phyloP scores from a whole-genome alignment of 2,888 invertebrate genomes.

The Spicauda simplicius region DNA sequence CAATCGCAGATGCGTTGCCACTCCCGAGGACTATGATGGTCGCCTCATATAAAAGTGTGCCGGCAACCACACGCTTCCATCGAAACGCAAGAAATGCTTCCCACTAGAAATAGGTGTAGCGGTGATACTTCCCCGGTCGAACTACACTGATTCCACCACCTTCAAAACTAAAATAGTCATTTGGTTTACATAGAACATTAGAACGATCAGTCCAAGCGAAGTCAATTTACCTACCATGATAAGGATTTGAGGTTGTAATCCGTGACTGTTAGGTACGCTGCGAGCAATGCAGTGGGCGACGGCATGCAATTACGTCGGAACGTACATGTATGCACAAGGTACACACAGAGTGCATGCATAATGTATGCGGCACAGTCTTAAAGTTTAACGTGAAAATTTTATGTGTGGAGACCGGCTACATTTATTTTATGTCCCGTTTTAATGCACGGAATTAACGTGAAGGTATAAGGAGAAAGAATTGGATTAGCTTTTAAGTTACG shows the following conservation, averaged over 20 bases:
- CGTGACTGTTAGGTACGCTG: constrained; percentile 12
- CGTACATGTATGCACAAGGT: constrained; percentile 29
- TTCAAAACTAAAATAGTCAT: too few species aligned
- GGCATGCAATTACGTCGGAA: constrained; percentile 33
- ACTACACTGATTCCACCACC: too few species aligned
- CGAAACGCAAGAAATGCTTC: too few species aligned
- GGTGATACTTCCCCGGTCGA: too few species aligned
- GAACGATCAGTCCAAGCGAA: background rate
- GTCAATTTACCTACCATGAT: background rate
- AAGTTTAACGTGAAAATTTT: constrained; percentile 36
- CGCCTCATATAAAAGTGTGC: too few species aligned
- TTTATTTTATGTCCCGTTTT: constrained; percentile 32
- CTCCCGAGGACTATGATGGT: too few species aligned
- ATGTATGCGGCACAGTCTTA: constrained; percentile 32
- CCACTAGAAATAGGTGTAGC: too few species aligned
- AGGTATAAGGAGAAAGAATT: constrained; percentile 7
- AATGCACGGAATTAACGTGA: constrained; percentile 28
- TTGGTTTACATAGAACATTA: background rate
- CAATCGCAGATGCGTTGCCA: too few species aligned
- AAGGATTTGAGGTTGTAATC: constrained; percentile 6
- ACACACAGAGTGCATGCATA: constrained; percentile 32
- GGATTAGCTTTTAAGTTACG: background rate
- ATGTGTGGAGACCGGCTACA: constrained; percentile 26
- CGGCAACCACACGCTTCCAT: too few species aligned
- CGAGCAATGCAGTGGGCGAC: constrained; percentile 1